Evolutionary conservation across 1,140 invertebrate species (phyloP).

Genomic region (Lasioglossum albipes): DNA sequence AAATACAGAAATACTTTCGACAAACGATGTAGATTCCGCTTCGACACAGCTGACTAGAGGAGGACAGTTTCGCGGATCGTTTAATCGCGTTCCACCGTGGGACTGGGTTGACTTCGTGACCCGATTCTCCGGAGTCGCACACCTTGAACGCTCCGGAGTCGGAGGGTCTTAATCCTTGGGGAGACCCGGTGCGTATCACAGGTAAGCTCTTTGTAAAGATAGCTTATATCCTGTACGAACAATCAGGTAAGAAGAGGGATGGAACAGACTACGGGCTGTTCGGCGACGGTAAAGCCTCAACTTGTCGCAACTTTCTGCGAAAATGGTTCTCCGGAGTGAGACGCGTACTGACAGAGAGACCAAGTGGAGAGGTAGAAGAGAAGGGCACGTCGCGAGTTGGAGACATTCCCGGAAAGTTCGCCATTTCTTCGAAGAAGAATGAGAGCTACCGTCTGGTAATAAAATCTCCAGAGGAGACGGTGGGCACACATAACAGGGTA

Average conservation of each 20-base stretch:
- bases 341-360: slow-evolving; percentile 4
- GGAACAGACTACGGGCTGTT: slow-evolving; percentile 14
- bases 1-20: too few species aligned
- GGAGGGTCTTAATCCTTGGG: slow-evolving; percentile 32
- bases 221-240: slow-evolving; percentile 46
- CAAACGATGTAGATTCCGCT: too few species aligned
- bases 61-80: not conserved
- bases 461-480: too few species aligned
- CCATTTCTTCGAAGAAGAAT: slow-evolving; percentile 28
- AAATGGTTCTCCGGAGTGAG: not conserved
- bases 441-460: slow-evolving; percentile 11
- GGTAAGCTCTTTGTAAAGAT: slow-evolving; percentile 51
- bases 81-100: not conserved
- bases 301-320: slow-evolving; percentile 53
- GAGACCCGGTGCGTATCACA: slow-evolving; percentile 27
- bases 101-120: not conserved
- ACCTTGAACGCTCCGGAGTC: slow-evolving; percentile 42
- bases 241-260: slow-evolving; percentile 12
- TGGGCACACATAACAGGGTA: slow-evolving; percentile 16
- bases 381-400: not conserved
- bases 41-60: too few species aligned
- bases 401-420: slow-evolving; percentile 31
- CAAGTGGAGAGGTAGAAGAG: not conserved
- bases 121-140: slow-evolving; percentile 12
- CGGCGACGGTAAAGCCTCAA: slow-evolving; percentile 10